These are phyloP conservation scores for Capitulum mitella DNA, from an alignment of 2,888 invertebrate species.

Conservation along the genomic window DNA sequence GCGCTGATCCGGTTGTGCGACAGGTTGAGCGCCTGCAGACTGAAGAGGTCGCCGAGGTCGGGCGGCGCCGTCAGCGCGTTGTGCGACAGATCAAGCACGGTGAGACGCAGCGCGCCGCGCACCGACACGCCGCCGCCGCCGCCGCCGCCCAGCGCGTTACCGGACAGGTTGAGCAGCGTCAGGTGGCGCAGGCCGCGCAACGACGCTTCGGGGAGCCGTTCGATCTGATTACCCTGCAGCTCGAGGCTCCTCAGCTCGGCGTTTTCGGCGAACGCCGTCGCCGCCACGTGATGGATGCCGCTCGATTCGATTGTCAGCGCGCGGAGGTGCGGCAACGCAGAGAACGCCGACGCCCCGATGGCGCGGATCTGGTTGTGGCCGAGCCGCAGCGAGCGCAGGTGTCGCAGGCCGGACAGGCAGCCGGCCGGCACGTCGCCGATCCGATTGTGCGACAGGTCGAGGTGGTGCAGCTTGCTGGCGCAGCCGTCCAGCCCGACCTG, in stretches of 20 bases:
- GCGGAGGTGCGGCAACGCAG: conserved; percentile 45
- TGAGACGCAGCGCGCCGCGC: conserved; percentile 65
- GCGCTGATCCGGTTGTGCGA: conserved; percentile 73
- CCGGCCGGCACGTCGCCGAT: conserved; percentile 58
- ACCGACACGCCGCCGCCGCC: conserved; percentile 74
- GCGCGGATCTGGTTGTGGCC: conserved; percentile 65
- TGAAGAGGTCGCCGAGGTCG: conserved; percentile 73
- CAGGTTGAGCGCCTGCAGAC: conserved; percentile 75
- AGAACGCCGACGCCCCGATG: conserved; percentile 62
- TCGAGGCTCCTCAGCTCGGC: conserved; percentile 66
- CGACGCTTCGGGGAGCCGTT: conserved; percentile 56
- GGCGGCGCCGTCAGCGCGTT: conserved; percentile 79
- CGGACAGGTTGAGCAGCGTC: conserved; percentile 83
- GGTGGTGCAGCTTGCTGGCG: conserved; percentile 54
- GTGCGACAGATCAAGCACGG: conserved; percentile 72
- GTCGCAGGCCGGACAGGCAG: conserved; percentile 29
- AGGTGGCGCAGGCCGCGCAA: conserved; percentile 61
- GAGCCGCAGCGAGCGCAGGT: conserved; percentile 34
- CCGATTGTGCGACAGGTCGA: conserved; percentile 71
- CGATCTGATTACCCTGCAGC: conserved; percentile 75
- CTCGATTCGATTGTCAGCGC: conserved; percentile 34
- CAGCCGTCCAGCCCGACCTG: conserved; percentile 61
- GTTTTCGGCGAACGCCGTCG: conserved; percentile 68
- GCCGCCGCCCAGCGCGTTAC: conserved; percentile 73
- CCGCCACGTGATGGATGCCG: conserved; percentile 64